These are phyloP conservation scores for Nasonia oneida DNA, from an alignment of 2,888 invertebrate species.

Conservation along the genomic window DNA sequence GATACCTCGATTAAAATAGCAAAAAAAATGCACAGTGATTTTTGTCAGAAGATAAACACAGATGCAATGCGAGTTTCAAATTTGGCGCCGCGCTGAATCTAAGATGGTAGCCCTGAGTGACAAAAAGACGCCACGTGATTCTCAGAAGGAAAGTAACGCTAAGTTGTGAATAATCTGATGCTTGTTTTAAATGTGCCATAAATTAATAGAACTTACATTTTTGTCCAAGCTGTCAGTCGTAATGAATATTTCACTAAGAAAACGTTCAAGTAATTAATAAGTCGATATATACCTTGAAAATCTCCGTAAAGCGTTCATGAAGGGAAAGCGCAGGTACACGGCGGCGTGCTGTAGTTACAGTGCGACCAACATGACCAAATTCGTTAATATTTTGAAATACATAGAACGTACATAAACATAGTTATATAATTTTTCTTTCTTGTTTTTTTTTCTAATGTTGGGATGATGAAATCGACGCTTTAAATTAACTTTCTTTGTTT, in stretches of 20 bases:
- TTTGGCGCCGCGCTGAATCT: conserved; percentile 15
- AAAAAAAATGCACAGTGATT: background rate
- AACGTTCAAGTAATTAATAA: conserved; percentile 26
- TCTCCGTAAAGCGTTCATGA: conserved; percentile 55
- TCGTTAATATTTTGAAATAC: conserved; percentile 10
- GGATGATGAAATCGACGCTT: background rate
- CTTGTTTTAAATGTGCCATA: conserved; percentile 6
- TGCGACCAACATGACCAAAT: conserved; percentile 46
- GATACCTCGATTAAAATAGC: background rate
- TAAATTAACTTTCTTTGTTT: background rate
- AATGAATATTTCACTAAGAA: background rate
- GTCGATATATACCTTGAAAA: conserved; percentile 53
- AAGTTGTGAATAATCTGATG: conserved; percentile 13
- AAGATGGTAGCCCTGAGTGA: conserved; percentile 18
- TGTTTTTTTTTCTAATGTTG: background rate
- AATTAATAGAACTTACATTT: conserved; percentile 11
- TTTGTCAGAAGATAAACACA: no score
- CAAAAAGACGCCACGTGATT: conserved; percentile 43
- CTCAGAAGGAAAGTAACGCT: background rate
- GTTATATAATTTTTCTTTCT: background rate
- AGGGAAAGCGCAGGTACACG: conserved; percentile 53
- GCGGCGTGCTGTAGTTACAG: conserved; percentile 52
- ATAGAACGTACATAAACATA: background rate
- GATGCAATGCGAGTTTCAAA: conserved; percentile 27
- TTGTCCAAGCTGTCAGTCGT: background rate